These are phyloP conservation scores for Drosophila subobscura DNA, from an alignment of 1,140 invertebrate species.

Conservation along the genomic window DNA sequence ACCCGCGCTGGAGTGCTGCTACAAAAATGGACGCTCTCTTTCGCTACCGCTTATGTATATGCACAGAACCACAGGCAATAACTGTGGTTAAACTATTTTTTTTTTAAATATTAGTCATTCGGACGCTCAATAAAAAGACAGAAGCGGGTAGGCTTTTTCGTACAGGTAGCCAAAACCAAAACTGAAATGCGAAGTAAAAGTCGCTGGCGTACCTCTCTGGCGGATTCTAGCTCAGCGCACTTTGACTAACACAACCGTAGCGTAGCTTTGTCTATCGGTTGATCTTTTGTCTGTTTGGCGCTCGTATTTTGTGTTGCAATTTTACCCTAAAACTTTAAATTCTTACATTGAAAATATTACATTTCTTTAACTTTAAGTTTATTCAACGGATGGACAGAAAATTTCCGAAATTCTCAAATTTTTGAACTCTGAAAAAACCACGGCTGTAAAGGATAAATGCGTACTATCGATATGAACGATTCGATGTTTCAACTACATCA, in stretches of 20 bases:
- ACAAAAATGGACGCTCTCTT: constrained; percentile 16
- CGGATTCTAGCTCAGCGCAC: constrained; percentile 58
- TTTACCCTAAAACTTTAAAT: neutral
- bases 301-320: neutral
- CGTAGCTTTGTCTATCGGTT: constrained; percentile 71
- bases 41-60: constrained; percentile 38
- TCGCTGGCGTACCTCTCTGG: constrained; percentile 65
- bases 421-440: constrained; percentile 74
- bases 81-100: too few species aligned
- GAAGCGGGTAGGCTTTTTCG: constrained; percentile 61
- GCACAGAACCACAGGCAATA: too few species aligned
- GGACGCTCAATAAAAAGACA: constrained; percentile 31
- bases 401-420: constrained; percentile 50
- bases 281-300: constrained; percentile 27
- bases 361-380: constrained; percentile 19
- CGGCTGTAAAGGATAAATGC: constrained; percentile 50
- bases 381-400: constrained; percentile 11
- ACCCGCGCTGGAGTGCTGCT: constrained; percentile 20
- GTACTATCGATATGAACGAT: constrained; percentile 40
- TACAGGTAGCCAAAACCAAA: constrained; percentile 74
- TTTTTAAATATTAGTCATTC: too few species aligned
- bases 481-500: constrained; percentile 12
- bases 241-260: constrained; percentile 62
- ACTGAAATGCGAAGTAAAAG: constrained; percentile 77
- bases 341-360: neutral